Base-by-base conservation (phyloP, 2,113 vertebrate species). In the Bubo blakistoni region DNA sequence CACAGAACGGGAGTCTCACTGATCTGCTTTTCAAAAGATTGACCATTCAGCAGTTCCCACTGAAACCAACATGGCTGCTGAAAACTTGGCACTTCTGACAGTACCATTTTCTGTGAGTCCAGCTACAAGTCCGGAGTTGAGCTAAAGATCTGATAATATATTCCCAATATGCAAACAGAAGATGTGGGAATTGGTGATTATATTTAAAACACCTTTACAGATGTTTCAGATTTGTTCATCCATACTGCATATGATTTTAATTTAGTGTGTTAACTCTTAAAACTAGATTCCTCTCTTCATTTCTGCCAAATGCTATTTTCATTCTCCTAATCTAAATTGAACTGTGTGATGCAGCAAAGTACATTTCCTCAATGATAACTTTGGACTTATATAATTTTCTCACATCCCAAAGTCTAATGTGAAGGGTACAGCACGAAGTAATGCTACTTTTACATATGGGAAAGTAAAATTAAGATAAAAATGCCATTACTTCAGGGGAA, bases 401-500 rank as follows among this genome's bases (percentile, higher is more conserved):
- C 67, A 76, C 72, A 94, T 88, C 51, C 71, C 72, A 71, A 88
- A 77, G 55, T 83, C 51, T 96, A 93, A 94, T 73, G 32, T 79
- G 91, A 92, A 89, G 73, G 84, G 76, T 85, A 69, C 3, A 93
- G 62, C 49, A 42, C 55, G 90, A 97, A 96, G 67, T 74, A 86
- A 91, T 77, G 76, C 47, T 72, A 72, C 38, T 77, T 88, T 85
- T 73, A 90, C 55, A 90, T 85, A 93, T 63, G 55, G 46, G n/a
- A 73, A 92, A 86, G 55, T 57, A 90, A 95, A 95, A 96, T 93
- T 93, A 94, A 96, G 90, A 95, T 93, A 15, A 96, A 96, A 94
- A 92, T 90, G 59, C 38, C 79, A 81, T 96, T 94, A 90, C 79
- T 92, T 93, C 67, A 86, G 72, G 76, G 51, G 38, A 81, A 95